These are phyloP conservation scores for Tor tambroides DNA, from an alignment of 2,113 vertebrate genomes.

Conservation along the genomic window DNA sequence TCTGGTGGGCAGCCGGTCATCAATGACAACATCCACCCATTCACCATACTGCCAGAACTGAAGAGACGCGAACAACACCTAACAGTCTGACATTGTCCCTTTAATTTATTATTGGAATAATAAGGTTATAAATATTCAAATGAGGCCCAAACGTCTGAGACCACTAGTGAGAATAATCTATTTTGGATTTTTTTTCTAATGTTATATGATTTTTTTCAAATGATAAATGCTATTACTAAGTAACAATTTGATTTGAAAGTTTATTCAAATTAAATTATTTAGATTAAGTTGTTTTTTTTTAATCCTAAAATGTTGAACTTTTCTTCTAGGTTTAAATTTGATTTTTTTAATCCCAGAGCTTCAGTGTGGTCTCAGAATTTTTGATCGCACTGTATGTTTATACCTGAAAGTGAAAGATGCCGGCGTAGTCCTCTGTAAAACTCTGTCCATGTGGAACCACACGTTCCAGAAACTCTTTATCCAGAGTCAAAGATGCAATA, in stretches of 20 bases:
- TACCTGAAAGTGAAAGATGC: slow-evolving; percentile 89
- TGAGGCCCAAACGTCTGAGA: background rate
- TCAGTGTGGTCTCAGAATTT: background rate
- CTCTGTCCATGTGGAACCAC: slow-evolving; percentile 76
- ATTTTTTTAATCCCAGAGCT: background rate
- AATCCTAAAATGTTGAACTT: background rate
- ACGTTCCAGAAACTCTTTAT: slow-evolving; percentile 78
- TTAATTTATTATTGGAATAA: background rate
- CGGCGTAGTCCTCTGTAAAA: slow-evolving; percentile 82
- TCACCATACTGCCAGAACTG: slow-evolving; percentile 50
- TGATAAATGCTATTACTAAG: too few species aligned
- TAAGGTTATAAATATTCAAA: background rate
- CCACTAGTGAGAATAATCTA: too few species aligned
- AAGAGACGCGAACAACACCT: background rate
- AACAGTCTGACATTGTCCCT: background rate
- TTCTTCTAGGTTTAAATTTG: background rate
- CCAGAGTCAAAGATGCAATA: slow-evolving; percentile 88
- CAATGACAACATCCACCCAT: slow-evolving; percentile 51
- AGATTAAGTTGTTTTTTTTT: too few species aligned
- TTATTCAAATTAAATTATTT: too few species aligned
- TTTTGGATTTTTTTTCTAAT: too few species aligned
- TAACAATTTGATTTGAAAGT: too few species aligned
- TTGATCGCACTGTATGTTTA: too few species aligned
- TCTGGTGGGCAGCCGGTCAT: slow-evolving; percentile 39
- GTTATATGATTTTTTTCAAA: too few species aligned